Evolutionary conservation across 2,888 invertebrate genomes (phyloP).

Genomic region (Orthosia incerta): DNA sequence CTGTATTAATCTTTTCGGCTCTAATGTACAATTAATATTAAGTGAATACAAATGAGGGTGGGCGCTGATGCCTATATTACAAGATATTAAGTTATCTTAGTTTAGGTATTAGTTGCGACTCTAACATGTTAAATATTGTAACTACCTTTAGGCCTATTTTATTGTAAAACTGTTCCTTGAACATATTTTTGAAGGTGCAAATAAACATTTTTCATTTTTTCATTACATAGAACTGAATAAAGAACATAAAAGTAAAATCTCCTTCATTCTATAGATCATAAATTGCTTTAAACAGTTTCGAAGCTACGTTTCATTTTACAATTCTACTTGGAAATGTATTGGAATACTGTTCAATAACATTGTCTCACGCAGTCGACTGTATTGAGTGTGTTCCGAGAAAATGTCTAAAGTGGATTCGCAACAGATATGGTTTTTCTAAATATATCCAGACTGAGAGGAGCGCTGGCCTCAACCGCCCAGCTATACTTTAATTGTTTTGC

Average conservation of each 20-base stretch:
- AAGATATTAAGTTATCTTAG: too few relatives aligned
- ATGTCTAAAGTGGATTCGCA: conserved; percentile 42
- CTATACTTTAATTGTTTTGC: conserved; percentile 45
- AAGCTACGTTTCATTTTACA: conserved; percentile 38
- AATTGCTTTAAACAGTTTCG: conserved; percentile 10
- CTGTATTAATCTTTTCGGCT: too few relatives aligned
- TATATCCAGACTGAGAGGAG: conserved; percentile 20
- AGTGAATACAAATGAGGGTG: too few relatives aligned
- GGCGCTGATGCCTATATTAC: too few relatives aligned
- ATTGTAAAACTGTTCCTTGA: too few relatives aligned
- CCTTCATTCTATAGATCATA: conserved; percentile 6
- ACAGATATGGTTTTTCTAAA: conserved; percentile 49
- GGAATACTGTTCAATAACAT: conserved; percentile 54
- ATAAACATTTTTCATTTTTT: too few relatives aligned
- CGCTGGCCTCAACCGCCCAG: not conserved
- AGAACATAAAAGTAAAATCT: conserved; percentile 1
- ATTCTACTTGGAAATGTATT: conserved; percentile 38
- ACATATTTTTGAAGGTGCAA: too few relatives aligned
- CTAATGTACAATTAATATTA: too few relatives aligned
- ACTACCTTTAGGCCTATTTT: too few relatives aligned
- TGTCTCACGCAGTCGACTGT: conserved; percentile 42
- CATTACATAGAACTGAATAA: not conserved
- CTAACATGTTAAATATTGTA: too few relatives aligned
- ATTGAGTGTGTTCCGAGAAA: conserved; percentile 47
- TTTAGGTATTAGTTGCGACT: too few relatives aligned